These are phyloP conservation scores for Neomonachus schauinslandi DNA, from an alignment of 2,113 vertebrate species.

Conservation along the genomic window DNA sequence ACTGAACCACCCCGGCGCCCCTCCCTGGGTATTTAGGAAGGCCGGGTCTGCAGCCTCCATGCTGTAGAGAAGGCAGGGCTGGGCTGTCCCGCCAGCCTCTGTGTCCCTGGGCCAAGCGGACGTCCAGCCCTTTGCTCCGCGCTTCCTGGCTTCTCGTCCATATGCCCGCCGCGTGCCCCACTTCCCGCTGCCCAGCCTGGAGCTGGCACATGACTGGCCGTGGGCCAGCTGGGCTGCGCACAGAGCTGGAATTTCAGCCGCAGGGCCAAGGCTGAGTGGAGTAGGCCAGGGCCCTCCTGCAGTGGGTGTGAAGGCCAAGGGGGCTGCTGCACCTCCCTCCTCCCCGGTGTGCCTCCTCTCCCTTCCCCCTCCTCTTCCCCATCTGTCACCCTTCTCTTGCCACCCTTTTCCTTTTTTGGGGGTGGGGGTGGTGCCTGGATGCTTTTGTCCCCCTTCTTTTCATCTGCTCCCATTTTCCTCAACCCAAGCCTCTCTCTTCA, in stretches of 20 bases:
- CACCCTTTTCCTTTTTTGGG: slow-evolving; percentile 50
- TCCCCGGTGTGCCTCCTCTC: neutral
- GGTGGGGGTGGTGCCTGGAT: neutral
- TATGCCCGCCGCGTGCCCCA: slow-evolving; percentile 76
- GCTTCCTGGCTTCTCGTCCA: slow-evolving; percentile 71
- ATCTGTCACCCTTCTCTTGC: slow-evolving; percentile 69
- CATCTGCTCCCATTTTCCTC: slow-evolving; percentile 13
- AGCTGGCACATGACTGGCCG: slow-evolving; percentile 80
- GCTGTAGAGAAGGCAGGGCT: neutral
- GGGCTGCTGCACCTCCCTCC: neutral
- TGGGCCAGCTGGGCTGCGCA: slow-evolving; percentile 61
- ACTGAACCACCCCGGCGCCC: neutral
- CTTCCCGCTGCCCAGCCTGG: slow-evolving; percentile 75
- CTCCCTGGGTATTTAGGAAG: neutral
- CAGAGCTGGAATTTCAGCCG: slow-evolving; percentile 81
- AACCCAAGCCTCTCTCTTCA: neutral
- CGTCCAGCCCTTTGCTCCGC: slow-evolving; percentile 63
- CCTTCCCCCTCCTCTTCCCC: slow-evolving; percentile 39
- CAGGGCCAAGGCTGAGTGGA: slow-evolving; percentile 73
- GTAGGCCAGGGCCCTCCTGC: slow-evolving; percentile 69
- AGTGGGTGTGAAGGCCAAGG: slow-evolving; percentile 57
- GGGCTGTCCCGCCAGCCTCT: neutral
- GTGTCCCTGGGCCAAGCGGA: slow-evolving; percentile 35
- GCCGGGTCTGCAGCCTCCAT: neutral
- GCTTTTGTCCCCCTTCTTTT: slow-evolving; percentile 43